phyloP scores from a whole-genome alignment of 1,140 invertebrate species.

The Goniozus legneri region DNA sequence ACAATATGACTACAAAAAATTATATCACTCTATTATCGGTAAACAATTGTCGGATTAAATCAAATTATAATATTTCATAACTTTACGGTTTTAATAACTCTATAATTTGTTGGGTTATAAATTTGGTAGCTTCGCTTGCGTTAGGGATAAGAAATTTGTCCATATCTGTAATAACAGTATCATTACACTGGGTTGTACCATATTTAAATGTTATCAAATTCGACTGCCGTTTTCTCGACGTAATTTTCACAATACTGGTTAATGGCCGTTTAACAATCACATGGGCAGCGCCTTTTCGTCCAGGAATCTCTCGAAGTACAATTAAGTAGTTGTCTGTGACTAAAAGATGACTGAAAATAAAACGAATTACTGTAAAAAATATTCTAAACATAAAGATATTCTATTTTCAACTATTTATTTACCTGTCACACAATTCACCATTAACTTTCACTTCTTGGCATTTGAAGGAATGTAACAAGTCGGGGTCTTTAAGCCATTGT shows the following conservation, averaged over 20 bases:
- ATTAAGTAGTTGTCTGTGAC: conserved; percentile 87
- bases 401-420: conserved; percentile 14
- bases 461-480: conserved; percentile 80
- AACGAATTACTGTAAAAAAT: conserved; percentile 9
- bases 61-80: too few relatives aligned
- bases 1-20: too few relatives aligned
- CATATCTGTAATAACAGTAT: conserved; percentile 78
- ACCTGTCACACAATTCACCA: conserved; percentile 79
- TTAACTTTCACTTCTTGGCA: conserved; percentile 90
- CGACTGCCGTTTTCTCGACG: conserved; percentile 88
- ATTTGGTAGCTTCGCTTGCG: conserved; percentile 84
- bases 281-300: conserved; percentile 72
- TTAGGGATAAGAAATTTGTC: conserved; percentile 90
- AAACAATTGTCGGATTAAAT: too few relatives aligned
- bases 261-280: conserved; percentile 82
- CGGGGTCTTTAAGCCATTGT: conserved; percentile 78
- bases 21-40: too few relatives aligned
- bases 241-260: conserved; percentile 91
- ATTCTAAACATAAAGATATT: conserved; percentile 7
- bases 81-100: conserved; percentile 50
- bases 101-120: conserved; percentile 70
- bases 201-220: conserved; percentile 96
- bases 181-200: conserved; percentile 69
- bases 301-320: conserved; percentile 77
- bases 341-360: conserved; percentile 69